Evolutionary conservation across 2,888 invertebrate species (phyloP), one percentile per base, ranked within the genome.

Genomic region (Hypselothyrea guttata): DNA sequence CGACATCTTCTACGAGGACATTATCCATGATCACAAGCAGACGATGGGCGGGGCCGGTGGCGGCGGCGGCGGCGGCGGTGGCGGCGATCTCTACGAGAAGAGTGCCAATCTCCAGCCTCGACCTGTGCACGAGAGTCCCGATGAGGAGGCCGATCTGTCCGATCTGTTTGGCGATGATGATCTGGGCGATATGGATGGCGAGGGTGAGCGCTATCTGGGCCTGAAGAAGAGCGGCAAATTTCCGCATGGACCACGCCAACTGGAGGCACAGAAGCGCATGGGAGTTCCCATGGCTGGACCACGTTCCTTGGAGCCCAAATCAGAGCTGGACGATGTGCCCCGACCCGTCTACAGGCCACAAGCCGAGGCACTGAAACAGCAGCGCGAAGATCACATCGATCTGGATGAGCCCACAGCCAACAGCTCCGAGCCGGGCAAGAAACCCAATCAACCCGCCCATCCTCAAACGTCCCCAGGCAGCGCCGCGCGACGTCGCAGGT

Each of bases 221-320:
- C 86, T 86, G 66, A 90, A 71, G 88, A 92, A 91, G 86, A 93
- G 90, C 76, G 95, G 91, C 71, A 93, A 91, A 88, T 95, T 95
- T 87, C 95, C 94, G 0, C 94, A 94, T 78, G 95, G 95, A 0
- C 95, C 95, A 0, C 90, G 95, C 4, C 92, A 93, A 52, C 90
- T 93, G 46, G 92, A 92, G 64, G 91, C 90, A 1, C 90, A 90
- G 59, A 90, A 90, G 51, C 90, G 91, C 16, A 92, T 92, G 46
- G 92, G 92, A 7, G 88, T 88, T 79, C 92, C 78, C 77, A 92
- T 89, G 88, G 93, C 89, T 73, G 93, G 91, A 5, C 92, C 92
- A 1, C 88, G 91, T 18, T 91, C 91, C 15, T 68, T 91, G 9
- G 88, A 91, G 27, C 86, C 90, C 3, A 88, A 86, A 46, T 69